Conservation (phyloP, 2,113 vertebrate genomes). For the Tenebrosternarchus preto region DNA sequence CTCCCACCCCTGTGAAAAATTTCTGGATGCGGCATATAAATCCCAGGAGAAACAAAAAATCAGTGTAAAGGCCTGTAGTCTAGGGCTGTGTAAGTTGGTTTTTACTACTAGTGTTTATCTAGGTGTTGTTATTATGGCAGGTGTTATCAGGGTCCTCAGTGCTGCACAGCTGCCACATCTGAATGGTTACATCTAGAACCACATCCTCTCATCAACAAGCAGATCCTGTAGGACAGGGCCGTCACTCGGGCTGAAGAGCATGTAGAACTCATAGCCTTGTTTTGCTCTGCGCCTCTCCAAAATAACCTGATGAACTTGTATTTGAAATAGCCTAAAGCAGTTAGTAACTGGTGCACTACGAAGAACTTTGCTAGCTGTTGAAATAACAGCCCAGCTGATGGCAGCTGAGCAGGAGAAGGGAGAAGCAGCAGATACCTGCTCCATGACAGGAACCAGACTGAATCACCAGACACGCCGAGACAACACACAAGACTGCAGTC, state of each 20-base stretch:
- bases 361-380: too few relatives aligned
- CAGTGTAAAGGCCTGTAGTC: too few relatives aligned
- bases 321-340: not conserved
- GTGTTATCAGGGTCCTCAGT: too few relatives aligned
- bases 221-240: too few relatives aligned
- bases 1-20: too few relatives aligned
- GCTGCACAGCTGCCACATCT: not conserved
- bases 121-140: not conserved
- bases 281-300: not conserved
- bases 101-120: too few relatives aligned
- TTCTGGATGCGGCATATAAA: too few relatives aligned
- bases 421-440: not conserved
- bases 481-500: conserved; percentile 9
- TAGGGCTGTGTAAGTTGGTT: too few relatives aligned
- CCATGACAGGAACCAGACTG: not conserved
- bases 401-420: not conserved
- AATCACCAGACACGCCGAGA: conserved; percentile 28
- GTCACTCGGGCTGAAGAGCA: not conserved
- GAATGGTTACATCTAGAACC: not conserved
- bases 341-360: too few relatives aligned
- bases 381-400: not conserved
- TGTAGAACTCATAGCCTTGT: not conserved
- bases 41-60: too few relatives aligned
- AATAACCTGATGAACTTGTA: not conserved
- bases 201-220: not conserved